Evolutionary conservation across 2,113 vertebrate species (phyloP).

Genomic region (Bufo bufo): DNA sequence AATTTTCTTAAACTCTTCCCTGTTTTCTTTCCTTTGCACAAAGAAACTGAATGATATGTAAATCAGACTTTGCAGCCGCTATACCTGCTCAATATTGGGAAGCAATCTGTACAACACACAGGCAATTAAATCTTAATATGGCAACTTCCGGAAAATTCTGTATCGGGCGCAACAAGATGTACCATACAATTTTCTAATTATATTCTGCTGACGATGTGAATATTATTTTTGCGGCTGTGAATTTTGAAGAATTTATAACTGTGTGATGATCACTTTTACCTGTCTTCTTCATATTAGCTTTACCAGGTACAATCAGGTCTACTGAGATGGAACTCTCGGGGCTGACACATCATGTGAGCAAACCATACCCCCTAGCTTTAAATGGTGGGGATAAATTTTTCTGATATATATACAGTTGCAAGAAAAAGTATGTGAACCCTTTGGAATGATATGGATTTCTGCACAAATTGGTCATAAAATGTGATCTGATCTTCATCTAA

Average conservation of each 20-base stretch:
- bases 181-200: slow-evolving; percentile 1
- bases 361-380: no score
- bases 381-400: no score
- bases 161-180: neutral
- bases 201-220: neutral
- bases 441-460: no score
- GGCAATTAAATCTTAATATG: slow-evolving; percentile 20
- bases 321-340: neutral
- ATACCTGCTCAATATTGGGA: neutral
- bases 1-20: slow-evolving; percentile 6
- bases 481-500: no score
- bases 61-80: slow-evolving; percentile 17
- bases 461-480: no score
- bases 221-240: neutral
- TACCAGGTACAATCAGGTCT: neutral
- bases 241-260: neutral
- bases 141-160: neutral
- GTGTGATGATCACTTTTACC: neutral
- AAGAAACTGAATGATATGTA: slow-evolving; percentile 51
- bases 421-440: no score
- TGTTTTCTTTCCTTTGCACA: slow-evolving; percentile 16
- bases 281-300: neutral
- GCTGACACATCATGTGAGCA: no score
- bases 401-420: no score
- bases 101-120: slow-evolving; percentile 31